These are phyloP conservation scores for Drosophila carrolli DNA, from an alignment of 1,140 invertebrate genomes.

Conservation along the genomic window DNA sequence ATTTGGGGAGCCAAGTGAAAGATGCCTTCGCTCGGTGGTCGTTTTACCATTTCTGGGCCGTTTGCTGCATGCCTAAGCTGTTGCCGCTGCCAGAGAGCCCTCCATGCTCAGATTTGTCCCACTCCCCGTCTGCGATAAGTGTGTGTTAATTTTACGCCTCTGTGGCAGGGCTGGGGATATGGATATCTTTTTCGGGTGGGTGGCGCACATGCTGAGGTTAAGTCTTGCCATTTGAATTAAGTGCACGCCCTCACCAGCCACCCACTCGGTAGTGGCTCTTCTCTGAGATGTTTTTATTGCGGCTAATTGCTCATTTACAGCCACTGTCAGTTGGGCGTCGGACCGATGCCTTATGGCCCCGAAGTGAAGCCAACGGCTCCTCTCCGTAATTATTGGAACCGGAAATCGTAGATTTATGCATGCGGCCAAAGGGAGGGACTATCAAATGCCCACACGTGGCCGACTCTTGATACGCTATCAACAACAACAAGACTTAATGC, in stretches of 20 bases:
- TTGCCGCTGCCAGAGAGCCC: slow-evolving; percentile 35
- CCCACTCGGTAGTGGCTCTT: slow-evolving; percentile 5
- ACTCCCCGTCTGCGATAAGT: slow-evolving; percentile 28
- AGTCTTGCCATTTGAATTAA: slow-evolving; percentile 80
- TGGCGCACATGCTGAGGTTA: slow-evolving; percentile 41
- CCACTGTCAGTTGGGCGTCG: slow-evolving; percentile 13
- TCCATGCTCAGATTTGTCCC: slow-evolving; percentile 8
- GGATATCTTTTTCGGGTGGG: slow-evolving; percentile 7
- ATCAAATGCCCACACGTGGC: slow-evolving; percentile 56
- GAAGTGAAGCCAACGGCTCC: slow-evolving; percentile 28
- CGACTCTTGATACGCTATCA: slow-evolving; percentile 37
- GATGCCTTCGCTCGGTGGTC: slow-evolving; percentile 22
- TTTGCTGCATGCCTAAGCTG: slow-evolving; percentile 73
- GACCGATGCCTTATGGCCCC: background rate
- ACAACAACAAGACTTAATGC: slow-evolving; percentile 59
- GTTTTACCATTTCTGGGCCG: slow-evolving; percentile 66
- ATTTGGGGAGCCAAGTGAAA: slow-evolving; percentile 7
- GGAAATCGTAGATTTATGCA: slow-evolving; percentile 46
- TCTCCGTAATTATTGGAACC: slow-evolving; percentile 57
- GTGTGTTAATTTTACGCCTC: slow-evolving; percentile 75
- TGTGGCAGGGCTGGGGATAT: slow-evolving; percentile 6
- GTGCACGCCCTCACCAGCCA: slow-evolving; percentile 34
- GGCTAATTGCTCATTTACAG: slow-evolving; percentile 79
- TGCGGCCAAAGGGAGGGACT: slow-evolving; percentile 16
- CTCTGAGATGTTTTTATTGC: slow-evolving; percentile 70